Conservation (phyloP, 2,888 invertebrate species). For the Nezara viridula region DNA sequence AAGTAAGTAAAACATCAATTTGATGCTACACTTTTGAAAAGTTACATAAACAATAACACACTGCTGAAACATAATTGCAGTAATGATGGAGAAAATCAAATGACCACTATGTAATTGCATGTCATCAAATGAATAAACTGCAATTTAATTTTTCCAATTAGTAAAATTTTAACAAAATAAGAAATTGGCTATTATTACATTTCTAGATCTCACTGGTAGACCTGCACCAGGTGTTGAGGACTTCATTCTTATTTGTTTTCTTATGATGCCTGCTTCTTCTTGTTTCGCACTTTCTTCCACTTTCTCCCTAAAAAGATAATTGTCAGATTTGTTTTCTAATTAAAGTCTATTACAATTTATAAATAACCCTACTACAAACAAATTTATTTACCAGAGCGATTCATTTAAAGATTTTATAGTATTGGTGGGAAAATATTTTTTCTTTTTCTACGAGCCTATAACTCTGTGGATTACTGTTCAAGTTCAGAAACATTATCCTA, state of each 20-base stretch:
- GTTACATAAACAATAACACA: too few relatives aligned
- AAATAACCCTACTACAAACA: neutral
- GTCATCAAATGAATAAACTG: too few relatives aligned
- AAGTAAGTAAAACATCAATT: too few relatives aligned
- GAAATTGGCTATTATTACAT: neutral
- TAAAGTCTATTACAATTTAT: neutral
- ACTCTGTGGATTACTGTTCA: neutral
- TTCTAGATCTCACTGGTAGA: neutral
- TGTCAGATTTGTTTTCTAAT: neutral
- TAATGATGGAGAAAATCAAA: too few relatives aligned
- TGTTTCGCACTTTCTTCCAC: neutral
- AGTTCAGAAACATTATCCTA: too few relatives aligned
- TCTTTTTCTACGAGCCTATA: neutral
- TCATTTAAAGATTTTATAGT: neutral
- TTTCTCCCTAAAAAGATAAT: neutral
- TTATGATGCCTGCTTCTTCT: neutral
- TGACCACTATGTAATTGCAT: too few relatives aligned
- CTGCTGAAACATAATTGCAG: too few relatives aligned
- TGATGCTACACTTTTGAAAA: too few relatives aligned
- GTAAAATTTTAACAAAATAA: too few relatives aligned
- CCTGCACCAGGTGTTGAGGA: neutral
- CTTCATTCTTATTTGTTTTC: neutral
- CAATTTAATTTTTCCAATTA: too few relatives aligned
- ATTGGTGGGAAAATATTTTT: neutral
- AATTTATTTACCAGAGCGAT: neutral